These are phyloP conservation scores for Diaphora mendica DNA, from an alignment of 2,888 invertebrate genomes.

Conservation along the genomic window DNA sequence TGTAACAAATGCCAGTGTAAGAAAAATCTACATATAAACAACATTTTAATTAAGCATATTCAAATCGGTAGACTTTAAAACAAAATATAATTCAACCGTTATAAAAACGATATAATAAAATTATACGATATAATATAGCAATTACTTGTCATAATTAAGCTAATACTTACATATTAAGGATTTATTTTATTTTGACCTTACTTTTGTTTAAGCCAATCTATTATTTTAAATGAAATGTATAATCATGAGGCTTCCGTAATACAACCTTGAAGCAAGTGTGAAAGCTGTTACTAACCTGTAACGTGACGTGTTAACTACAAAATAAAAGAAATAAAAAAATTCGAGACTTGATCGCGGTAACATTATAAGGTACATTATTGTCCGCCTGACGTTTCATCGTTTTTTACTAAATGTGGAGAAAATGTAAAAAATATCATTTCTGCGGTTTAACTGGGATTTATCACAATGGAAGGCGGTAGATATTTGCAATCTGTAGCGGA, in stretches of 20 bases:
- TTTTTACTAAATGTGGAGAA: not conserved
- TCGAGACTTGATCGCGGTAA: not conserved
- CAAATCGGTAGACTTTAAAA: not conserved
- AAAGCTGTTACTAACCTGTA: not conserved
- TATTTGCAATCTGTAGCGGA: not conserved
- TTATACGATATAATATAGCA: not conserved
- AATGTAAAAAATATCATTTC: not conserved
- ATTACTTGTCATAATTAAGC: not conserved
- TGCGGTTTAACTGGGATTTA: not conserved
- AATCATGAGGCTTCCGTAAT: conserved; percentile 1
- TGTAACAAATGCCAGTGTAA: not conserved
- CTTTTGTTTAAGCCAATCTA: not conserved
- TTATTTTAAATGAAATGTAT: not conserved
- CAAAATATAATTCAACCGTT: not conserved
- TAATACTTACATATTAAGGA: not conserved
- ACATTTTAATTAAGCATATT: not conserved
- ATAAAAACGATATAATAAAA: not conserved
- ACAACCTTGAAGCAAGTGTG: conserved; percentile 1
- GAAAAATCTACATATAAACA: too few species aligned
- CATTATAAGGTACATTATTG: not conserved
- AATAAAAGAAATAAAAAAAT: not conserved
- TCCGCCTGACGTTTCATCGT: not conserved
- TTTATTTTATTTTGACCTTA: conserved; percentile 2
- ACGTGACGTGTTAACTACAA: not conserved
- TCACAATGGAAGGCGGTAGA: not conserved